These are phyloP conservation scores for Leptinotarsa peninsularis DNA, from an alignment of 2,888 invertebrate species.

Conservation along the genomic window DNA sequence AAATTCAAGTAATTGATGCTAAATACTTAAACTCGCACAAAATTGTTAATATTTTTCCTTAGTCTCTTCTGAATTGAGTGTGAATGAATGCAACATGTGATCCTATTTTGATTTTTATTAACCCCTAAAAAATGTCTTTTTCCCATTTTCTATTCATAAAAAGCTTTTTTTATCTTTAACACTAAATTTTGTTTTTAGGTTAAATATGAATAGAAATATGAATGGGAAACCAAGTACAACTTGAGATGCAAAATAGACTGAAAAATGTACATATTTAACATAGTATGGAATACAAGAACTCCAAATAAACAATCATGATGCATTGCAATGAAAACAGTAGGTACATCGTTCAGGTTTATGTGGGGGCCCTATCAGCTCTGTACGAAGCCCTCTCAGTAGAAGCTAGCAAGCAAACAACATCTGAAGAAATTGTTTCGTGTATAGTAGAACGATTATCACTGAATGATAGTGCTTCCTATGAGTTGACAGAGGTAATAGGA, in stretches of 20 bases:
- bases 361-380: conserved; percentile 87
- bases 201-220: conserved; percentile 28
- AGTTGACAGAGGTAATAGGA: conserved; percentile 89
- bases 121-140: conserved; percentile 26
- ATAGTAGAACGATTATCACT: conserved; percentile 81
- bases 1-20: conserved; percentile 52
- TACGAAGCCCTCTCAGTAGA: conserved; percentile 92
- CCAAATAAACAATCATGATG: conserved; percentile 39
- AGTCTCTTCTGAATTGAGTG: conserved; percentile 31
- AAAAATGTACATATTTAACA: conserved; percentile 21
- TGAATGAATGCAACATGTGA: conserved; percentile 67
- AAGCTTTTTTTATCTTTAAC: not conserved
- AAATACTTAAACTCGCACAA: conserved; percentile 43
- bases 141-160: not conserved
- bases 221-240: conserved; percentile 27
- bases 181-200: conserved; percentile 29
- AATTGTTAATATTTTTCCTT: conserved; percentile 39
- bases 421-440: conserved; percentile 90
- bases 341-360: conserved; percentile 84
- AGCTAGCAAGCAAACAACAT: conserved; percentile 91
- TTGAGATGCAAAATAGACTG: conserved; percentile 29
- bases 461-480: conserved; percentile 76
- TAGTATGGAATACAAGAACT: conserved; percentile 13
- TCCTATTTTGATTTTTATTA: conserved; percentile 62
- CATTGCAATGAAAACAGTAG: conserved; percentile 52